Evolutionary conservation across 2,888 invertebrate genomes (phyloP), one percentile per base, ranked within the genome.

Genomic region (Drosophila ustulata): DNA sequence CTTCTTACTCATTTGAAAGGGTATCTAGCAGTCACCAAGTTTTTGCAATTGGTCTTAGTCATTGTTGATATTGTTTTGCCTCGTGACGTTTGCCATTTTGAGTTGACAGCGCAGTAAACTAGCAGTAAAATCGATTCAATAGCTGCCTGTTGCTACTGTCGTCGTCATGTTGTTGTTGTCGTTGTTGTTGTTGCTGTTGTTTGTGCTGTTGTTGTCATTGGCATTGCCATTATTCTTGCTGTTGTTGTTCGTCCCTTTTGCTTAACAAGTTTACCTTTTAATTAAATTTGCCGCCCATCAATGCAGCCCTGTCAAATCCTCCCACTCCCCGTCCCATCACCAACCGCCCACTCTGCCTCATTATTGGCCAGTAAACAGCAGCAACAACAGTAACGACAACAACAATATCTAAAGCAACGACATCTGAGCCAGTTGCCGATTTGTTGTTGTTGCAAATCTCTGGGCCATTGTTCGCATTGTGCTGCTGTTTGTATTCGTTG

Each of bases 261-360:
- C 61, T 68, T 82, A 82, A 75, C 85, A 78, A 88, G 86, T 82
- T 88, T 88, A 82, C 88, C 82, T 83, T 85, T 88, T 83, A 83
- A 83, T 83, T 83, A 83, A 88, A 88, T 85, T 88, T 73, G 41
- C 65, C 67, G 62, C 82, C 85, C 80, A 75, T 75, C 68, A 64
- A 64, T 64, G 75, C 62, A 51, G 62, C 13, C 61, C 46, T 28
- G 11, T 11, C 46, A 41, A 5, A 9, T 41, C 47, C 28, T 28
- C 7, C 37, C 63, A 32, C 26, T 7, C 34, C 13, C 37, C 37
- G 45, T 25, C 23, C 13, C 52, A 39, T 6, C 55, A 43, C 26
- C 52, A 23, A 18, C 18, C 55, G 41, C 30, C 4, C 4, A 4
- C 34, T 4, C 23, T 47, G 45, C 37, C 75, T 67, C 63, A 71